Percentiles rank a stretch among this genome's conserved stretches.
These are phyloP conservation scores for Tapera naevia DNA, from an alignment of 2,797 vertebrate species.

Conservation along the genomic window DNA sequence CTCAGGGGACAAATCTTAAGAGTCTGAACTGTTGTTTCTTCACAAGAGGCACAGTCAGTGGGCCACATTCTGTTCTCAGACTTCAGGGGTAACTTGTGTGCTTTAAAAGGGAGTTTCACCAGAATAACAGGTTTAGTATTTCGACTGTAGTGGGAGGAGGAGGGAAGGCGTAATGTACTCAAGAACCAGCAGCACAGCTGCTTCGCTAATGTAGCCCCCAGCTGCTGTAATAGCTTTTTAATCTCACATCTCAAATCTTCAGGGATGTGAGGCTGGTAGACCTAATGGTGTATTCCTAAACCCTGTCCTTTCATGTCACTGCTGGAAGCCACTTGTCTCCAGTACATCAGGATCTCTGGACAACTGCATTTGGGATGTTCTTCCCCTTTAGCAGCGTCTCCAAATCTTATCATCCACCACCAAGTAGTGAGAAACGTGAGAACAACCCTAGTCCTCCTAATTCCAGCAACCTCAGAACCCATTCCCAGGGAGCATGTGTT, in stretches of 20 bases:
- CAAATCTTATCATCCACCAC: neutral
- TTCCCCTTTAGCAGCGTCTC: neutral
- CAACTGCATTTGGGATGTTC: neutral
- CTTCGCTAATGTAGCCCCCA: neutral
- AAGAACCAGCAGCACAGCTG: neutral
- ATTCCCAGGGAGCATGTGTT: neutral
- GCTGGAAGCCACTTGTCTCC: neutral
- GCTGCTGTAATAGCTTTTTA: neutral
- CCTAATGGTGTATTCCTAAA: neutral
- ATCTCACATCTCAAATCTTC: neutral
- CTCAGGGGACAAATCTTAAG: neutral
- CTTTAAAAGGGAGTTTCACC: neutral
- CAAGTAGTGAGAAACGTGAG: neutral
- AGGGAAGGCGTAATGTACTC: neutral
- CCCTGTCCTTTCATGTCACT: fast-evolving
- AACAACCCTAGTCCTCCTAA: neutral
- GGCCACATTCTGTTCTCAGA: neutral
- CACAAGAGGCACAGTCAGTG: neutral
- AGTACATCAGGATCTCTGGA: neutral
- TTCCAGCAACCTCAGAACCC: neutral
- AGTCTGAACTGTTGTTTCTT: neutral
- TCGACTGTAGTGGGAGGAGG: neutral
- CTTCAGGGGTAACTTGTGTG: neutral
- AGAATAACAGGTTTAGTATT: neutral
- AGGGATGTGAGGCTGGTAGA: neutral